Base-by-base conservation (phyloP, 2,888 invertebrate species). In the Callyntrura guangdongensis region DNA sequence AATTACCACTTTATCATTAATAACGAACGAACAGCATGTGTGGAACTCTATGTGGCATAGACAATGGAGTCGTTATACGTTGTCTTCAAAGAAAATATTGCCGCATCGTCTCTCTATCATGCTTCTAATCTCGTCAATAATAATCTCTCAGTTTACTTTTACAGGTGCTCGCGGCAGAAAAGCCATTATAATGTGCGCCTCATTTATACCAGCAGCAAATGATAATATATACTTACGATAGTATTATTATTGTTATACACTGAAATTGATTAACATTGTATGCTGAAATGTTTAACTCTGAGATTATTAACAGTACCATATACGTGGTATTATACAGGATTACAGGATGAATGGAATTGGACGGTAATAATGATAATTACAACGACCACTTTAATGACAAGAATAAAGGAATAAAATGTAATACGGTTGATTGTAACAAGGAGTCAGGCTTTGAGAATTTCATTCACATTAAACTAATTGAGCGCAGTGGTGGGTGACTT, bases 391-490 rank as follows among this genome's bases (percentile, higher is more conserved):
- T 27, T 67, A 67, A 67, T 67, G 67, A 67, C 67, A 27, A 67
- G 22, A 22, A 64, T 64, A 25, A 64, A 14, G 14, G 67, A 67
- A 36, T 36, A 36, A 36, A 36, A 36, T 36, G 36, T 36, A 2
- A 4, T 36, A 36, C 36, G 6, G 36, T 4, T 36, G 36, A 36
- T 36, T 36, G 36, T 36, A 36, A 36, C 36, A 36, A 36, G 36
- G n/a, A n/a, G 2, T 61, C 61, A 25, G 49, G 49, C 20, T 47
- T 53, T 87, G 81, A 64, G 49, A 81, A 27, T 81, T 20, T 56
- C 56, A 56, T 56, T n/a, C n/a, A 56, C 79, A 79, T 85, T 82
- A 93, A 91, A 87, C 92, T 93, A 93, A 93, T 93, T 91, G 92
- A 92, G 89, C 91, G 86, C 92, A 92, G 92, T 92, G 87, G 87